Percentiles rank a stretch among this genome's conserved stretches.
These are phyloP conservation scores for Epirrita christyi DNA, from an alignment of 2,888 invertebrate species.

Conservation along the genomic window DNA sequence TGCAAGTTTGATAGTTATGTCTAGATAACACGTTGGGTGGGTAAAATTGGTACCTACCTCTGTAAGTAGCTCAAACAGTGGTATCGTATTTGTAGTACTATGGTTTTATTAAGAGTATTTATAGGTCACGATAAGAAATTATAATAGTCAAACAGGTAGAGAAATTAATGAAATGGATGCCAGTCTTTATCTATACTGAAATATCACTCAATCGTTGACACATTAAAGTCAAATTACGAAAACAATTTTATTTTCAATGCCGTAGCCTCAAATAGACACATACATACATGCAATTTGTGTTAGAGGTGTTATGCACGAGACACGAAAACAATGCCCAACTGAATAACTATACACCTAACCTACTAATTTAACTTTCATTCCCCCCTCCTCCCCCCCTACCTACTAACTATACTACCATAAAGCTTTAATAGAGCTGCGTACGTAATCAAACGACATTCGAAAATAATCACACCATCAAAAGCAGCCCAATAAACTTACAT, in stretches of 20 bases:
- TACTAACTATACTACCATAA: constrained; percentile 16
- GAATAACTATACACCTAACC: constrained; percentile 20
- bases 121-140: no score
- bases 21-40: no score
- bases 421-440: constrained; percentile 23
- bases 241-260: constrained; percentile 61
- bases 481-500: constrained; percentile 30
- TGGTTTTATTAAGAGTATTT: no score
- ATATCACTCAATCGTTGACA: constrained; percentile 50
- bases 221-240: constrained; percentile 59
- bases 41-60: no score
- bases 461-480: constrained; percentile 23
- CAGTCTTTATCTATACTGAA: no score
- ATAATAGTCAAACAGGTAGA: no score
- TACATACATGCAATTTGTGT: constrained; percentile 57
- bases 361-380: constrained; percentile 56
- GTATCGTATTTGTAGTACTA: no score
- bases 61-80: no score
- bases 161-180: no score
- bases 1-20: no score
- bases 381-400: constrained; percentile 47
- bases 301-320: constrained; percentile 50
- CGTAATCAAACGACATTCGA: constrained; percentile 27
- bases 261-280: constrained; percentile 54
- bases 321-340: constrained; percentile 30